Conservation (phyloP, 2,888 invertebrate genomes). For the Gnatocerus cornutus region DNA sequence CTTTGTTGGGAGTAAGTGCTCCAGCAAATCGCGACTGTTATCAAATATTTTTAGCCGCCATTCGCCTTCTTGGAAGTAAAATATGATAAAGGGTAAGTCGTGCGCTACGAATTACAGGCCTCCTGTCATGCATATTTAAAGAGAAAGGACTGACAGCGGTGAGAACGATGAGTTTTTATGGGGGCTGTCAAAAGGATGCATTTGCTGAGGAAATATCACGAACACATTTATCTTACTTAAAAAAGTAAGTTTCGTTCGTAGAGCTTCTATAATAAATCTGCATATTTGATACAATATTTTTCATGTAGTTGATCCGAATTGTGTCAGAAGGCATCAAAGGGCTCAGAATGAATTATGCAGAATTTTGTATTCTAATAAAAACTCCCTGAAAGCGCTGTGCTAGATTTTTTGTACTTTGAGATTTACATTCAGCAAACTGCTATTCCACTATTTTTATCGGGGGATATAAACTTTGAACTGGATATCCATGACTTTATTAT, state of each 20-base stretch:
- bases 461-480: too few species aligned
- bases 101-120: slow-evolving; percentile 32
- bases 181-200: slow-evolving; percentile 1
- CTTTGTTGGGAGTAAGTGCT: background rate
- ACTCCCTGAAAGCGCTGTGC: too few species aligned
- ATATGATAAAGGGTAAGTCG: slow-evolving; percentile 21
- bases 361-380: too few species aligned
- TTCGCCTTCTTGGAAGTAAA: background rate
- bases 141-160: slow-evolving; percentile 5
- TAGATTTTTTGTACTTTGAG: too few species aligned
- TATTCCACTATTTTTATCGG: too few species aligned
- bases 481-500: too few species aligned
- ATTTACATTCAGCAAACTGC: too few species aligned
- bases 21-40: slow-evolving; percentile 10
- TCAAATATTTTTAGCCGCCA: slow-evolving; percentile 27
- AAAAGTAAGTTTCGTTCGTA: background rate
- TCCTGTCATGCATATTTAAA: slow-evolving; percentile 33
- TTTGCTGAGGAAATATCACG: background rate
- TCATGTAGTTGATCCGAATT: too few species aligned
- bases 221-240: slow-evolving; percentile 1
- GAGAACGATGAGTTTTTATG: slow-evolving; percentile 8
- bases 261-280: too few species aligned
- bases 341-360: too few species aligned
- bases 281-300: too few species aligned
- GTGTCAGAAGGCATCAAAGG: too few species aligned